Evolutionary conservation across 2,797 vertebrate genomes (phyloP), one percentile per base, ranked within the genome.

Genomic region (Scomberomorus guttatus): DNA sequence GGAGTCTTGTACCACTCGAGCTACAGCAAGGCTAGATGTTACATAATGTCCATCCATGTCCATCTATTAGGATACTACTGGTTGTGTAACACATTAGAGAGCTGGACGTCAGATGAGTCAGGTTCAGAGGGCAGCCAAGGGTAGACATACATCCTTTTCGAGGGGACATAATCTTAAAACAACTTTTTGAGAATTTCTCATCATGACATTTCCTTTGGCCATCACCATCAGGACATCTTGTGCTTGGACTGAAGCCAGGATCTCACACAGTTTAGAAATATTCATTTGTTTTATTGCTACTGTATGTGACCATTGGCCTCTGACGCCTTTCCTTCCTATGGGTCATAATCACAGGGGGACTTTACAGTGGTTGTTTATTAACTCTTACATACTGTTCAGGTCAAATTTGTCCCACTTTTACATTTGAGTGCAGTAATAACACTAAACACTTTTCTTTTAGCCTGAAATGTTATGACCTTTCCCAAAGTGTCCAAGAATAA

Each of bases 1-100:
- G 59, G 55, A 66, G 39, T 25, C 42, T 29, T 17, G 2, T n/a
- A 11, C 24, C 13, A 54, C 58, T 54, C 9, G 54, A 32, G 54
- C 54, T 32, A 62, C 62, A 67, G 14, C 42, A 52, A 57, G 55
- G 20, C 39, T 29, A 25, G 25, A 63, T 20, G 52, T 94, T 92
- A 91, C 64, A 87, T 91, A 92, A 94, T 87, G 44, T 66, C 59
- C 73, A 73, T 65, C 77, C 72, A 67, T 48, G 62, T 82, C 72
- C 82, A 86, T 72, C 74, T 71, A 69, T 76, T 77, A 65, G 70
- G 62, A 56, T 44, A 5, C 67, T 52, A 34, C 73, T 76, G 72
- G 85, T 93, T 92, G 90, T 88, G 79, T 89, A 93, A 93, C 80
- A 79, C 79, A 66, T 55, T 34, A 24, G 46, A 59, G 56, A 56